Evolutionary conservation across 2,888 invertebrate species (phyloP).

Genomic region (Drosophila kuntzei): DNA sequence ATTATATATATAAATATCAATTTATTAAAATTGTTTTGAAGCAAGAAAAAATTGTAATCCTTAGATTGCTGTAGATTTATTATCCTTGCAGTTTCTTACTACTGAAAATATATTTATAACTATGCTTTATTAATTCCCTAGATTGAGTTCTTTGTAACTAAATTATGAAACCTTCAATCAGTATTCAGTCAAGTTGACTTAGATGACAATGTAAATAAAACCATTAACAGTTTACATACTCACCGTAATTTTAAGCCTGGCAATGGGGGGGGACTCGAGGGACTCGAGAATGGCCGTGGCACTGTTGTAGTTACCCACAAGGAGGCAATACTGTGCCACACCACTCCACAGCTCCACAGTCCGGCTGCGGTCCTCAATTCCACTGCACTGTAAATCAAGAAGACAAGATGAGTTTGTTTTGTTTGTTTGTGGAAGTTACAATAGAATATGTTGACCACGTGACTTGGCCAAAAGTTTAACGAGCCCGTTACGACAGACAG

Average conservation of each 20-base stretch:
- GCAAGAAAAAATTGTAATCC: not conserved
- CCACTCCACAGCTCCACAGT: slow-evolving; percentile 85
- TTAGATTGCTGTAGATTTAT: too few species aligned
- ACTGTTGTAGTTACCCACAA: slow-evolving; percentile 85
- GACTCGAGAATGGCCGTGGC: slow-evolving; percentile 85
- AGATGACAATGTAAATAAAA: not conserved
- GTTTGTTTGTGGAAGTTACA: slow-evolving; percentile 28
- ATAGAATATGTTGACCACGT: slow-evolving; percentile 47
- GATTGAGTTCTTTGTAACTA: not conserved
- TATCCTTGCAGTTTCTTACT: too few species aligned
- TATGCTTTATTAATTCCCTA: not conserved
- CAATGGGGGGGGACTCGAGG: slow-evolving; percentile 85
- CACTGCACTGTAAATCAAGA: slow-evolving; percentile 78
- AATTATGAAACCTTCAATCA: too few species aligned
- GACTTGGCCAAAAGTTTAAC: slow-evolving; percentile 65
- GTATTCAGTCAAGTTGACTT: not conserved
- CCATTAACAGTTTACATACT: slow-evolving; percentile 51
- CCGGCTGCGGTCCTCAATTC: slow-evolving; percentile 84
- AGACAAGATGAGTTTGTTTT: slow-evolving; percentile 26
- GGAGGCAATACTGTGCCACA: slow-evolving; percentile 85
- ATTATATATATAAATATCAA: not conserved
- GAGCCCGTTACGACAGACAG: slow-evolving; percentile 44
- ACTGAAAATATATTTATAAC: not conserved
- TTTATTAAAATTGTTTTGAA: not conserved
- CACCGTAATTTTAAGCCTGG: slow-evolving; percentile 85